phyloP scores from a whole-genome alignment of 2,888 invertebrate genomes.

The Neria commutata region DNA sequence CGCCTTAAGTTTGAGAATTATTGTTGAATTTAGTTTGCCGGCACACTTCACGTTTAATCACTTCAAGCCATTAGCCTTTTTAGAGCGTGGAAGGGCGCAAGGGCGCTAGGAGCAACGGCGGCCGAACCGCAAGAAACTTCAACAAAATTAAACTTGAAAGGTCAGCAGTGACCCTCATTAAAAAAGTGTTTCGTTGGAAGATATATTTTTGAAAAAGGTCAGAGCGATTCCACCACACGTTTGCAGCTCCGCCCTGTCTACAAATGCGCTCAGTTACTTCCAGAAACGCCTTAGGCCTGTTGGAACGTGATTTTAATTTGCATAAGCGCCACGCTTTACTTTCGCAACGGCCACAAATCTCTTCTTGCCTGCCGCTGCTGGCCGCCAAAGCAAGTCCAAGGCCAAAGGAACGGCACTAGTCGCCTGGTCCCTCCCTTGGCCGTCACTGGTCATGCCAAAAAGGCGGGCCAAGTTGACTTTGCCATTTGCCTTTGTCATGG shows the following conservation, averaged over 20 bases:
- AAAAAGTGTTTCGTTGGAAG: conserved; percentile 17
- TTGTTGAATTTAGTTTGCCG: conserved; percentile 26
- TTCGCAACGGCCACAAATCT: conserved; percentile 1
- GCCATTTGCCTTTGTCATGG: conserved; percentile 44
- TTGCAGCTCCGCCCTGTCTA: neutral
- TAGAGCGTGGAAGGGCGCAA: conserved; percentile 23
- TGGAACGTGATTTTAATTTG: conserved; percentile 10
- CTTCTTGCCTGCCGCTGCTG: neutral
- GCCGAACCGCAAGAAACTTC: neutral
- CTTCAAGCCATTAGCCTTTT: conserved; percentile 45
- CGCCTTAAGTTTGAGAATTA: too few species aligned
- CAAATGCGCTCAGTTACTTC: neutral
- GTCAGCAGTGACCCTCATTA: conserved; percentile 44
- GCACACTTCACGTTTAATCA: conserved; percentile 40
- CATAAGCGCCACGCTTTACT: neutral
- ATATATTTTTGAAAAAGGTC: neutral
- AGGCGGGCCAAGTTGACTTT: neutral
- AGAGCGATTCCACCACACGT: neutral
- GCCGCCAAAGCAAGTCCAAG: too few species aligned
- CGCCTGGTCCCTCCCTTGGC: neutral
- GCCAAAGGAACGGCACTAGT: too few species aligned
- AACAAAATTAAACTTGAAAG: conserved; percentile 39
- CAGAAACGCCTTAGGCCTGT: neutral
- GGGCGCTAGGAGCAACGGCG: neutral
- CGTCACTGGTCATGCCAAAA: neutral